Evolutionary conservation across 2,888 invertebrate genomes (phyloP).

Genomic region (Drosophila pegasa): DNA sequence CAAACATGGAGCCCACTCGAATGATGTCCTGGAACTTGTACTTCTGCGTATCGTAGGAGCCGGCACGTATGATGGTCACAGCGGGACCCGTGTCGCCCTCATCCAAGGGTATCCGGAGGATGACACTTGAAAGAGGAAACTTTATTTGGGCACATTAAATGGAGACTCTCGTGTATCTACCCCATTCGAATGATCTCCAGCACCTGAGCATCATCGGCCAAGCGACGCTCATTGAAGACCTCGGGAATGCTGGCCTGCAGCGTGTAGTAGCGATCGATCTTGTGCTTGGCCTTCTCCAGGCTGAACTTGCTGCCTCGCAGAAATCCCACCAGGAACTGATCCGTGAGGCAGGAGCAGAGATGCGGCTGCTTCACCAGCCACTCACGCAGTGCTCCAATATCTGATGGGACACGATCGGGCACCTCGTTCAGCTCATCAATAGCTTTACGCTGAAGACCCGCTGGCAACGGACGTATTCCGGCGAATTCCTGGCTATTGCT

Average conservation of each 20-base stretch:
- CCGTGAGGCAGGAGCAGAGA: constrained; percentile 82
- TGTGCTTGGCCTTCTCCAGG: constrained; percentile 86
- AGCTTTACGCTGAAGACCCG: constrained; percentile 82
- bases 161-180: constrained; percentile 17
- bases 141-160: neutral
- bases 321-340: constrained; percentile 86
- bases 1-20: constrained; percentile 87
- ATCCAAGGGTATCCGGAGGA: constrained; percentile 80
- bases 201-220: constrained; percentile 75
- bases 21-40: constrained; percentile 86
- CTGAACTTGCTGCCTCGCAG: constrained; percentile 87
- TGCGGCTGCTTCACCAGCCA: constrained; percentile 86
- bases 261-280: constrained; percentile 87
- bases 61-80: constrained; percentile 86
- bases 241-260: constrained; percentile 87
- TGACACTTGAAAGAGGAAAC: constrained; percentile 38
- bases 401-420: constrained; percentile 78
- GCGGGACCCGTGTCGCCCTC: constrained; percentile 85
- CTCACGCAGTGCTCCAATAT: constrained; percentile 84
- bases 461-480: constrained; percentile 41
- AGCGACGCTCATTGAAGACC: constrained; percentile 85
- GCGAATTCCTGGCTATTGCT: neutral
- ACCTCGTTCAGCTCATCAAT: constrained; percentile 86
- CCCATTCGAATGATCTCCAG: constrained; percentile 82
- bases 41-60: constrained; percentile 85